A percentile compares a stretch with the other conserved stretches of the same genome.
Conservation (phyloP, 35 echinoderm and acorn worm genomes). For the Acanthaster planci region DNA sequence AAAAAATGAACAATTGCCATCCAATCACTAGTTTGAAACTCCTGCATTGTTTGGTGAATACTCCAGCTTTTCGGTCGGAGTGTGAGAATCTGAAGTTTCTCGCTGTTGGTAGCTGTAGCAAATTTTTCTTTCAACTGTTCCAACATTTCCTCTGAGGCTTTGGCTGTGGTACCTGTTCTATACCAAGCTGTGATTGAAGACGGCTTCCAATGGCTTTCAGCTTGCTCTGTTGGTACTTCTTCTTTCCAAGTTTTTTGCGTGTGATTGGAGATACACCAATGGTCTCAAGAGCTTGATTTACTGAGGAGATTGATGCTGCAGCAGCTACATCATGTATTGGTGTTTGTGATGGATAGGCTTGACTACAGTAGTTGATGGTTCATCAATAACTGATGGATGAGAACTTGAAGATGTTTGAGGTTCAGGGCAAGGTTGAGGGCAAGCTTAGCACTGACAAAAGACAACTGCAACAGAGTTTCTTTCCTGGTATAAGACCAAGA, state of each 20-base stretch:
- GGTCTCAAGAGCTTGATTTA: neutral
- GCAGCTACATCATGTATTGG: neutral
- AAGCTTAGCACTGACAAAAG: neutral
- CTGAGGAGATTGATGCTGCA: neutral
- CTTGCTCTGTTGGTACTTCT: neutral
- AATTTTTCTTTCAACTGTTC: slow-evolving; percentile 1
- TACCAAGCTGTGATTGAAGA: neutral
- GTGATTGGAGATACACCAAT: neutral
- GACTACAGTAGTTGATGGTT: neutral
- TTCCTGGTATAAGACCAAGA: neutral
- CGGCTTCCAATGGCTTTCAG: neutral
- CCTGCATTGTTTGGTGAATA: neutral
- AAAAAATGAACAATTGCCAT: neutral
- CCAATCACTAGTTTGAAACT: neutral
- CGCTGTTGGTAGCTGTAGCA: neutral
- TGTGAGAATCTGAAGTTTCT: neutral
- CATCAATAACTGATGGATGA: neutral
- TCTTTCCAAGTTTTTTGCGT: neutral
- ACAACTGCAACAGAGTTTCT: no score
- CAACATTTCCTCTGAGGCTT: neutral
- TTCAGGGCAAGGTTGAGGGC: neutral
- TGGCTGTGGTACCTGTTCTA: neutral
- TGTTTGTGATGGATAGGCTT: neutral
- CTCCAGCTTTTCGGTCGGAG: neutral
- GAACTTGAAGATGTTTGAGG: neutral